Evolutionary conservation across 2,113 vertebrate genomes (phyloP).

Genomic region (Fulmarus glacialis): DNA sequence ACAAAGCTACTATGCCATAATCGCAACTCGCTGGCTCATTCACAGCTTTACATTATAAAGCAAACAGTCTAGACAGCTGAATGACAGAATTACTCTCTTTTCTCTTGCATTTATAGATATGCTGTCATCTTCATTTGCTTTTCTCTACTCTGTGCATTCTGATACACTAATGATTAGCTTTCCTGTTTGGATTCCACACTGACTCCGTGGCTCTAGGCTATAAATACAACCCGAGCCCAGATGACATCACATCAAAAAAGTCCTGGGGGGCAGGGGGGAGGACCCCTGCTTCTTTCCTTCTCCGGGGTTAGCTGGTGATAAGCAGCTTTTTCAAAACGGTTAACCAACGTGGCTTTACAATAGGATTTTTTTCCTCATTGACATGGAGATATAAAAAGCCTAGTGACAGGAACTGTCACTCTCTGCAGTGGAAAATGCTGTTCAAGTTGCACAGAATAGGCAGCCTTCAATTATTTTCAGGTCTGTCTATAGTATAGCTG

Average conservation of each 20-base stretch:
- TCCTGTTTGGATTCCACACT: conserved; percentile 78
- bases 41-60: conserved; percentile 78
- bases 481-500: not conserved
- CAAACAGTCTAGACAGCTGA: conserved; percentile 83
- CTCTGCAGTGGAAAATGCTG: not conserved
- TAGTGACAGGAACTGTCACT: not conserved
- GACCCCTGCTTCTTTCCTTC: not conserved
- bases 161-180: conserved; percentile 74
- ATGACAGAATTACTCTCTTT: conserved; percentile 77
- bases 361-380: not conserved
- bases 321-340: not conserved
- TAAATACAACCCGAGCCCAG: conserved; percentile 55
- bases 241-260: conserved; percentile 35
- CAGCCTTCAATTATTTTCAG: not conserved
- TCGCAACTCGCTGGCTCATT: conserved; percentile 70
- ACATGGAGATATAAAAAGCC: not conserved
- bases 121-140: conserved; percentile 74
- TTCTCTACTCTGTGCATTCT: conserved; percentile 70
- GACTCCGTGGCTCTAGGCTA: conserved; percentile 68
- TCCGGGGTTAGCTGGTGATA: not conserved
- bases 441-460: not conserved
- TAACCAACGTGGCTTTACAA: not conserved
- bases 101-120: conserved; percentile 72
- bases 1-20: conserved; percentile 73
- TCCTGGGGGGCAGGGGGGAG: not conserved